These are phyloP conservation scores for Carettochelys insculpta DNA, from an alignment of 2,113 vertebrate genomes.

Conservation along the genomic window DNA sequence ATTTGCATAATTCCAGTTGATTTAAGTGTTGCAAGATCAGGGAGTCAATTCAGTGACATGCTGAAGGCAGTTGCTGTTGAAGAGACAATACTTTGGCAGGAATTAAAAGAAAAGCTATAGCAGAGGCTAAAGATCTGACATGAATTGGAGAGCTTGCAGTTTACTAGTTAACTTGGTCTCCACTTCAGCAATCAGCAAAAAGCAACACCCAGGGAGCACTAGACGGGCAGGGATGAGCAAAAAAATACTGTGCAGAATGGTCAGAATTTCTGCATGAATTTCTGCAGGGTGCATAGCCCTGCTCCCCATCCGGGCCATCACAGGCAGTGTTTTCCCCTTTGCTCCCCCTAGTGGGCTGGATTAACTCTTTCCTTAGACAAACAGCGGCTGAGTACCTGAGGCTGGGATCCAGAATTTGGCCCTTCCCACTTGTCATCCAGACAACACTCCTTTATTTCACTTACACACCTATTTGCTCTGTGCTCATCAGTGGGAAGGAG, in stretches of 20 bases:
- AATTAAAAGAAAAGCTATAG: neutral
- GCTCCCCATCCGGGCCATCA: neutral
- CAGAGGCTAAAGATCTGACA: neutral
- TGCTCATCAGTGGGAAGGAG: neutral
- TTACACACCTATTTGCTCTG: neutral
- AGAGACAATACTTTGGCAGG: neutral
- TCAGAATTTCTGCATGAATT: neutral
- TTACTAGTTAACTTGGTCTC: neutral
- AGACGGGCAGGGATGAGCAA: neutral
- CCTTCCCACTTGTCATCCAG: neutral
- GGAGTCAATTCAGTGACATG: neutral
- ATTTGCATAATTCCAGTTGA: conserved; percentile 1
- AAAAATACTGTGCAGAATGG: neutral
- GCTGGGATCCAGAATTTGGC: accelerated
- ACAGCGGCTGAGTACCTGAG: neutral
- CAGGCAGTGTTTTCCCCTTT: neutral
- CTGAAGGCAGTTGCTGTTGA: neutral
- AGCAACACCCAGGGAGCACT: neutral
- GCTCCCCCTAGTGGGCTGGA: accelerated
- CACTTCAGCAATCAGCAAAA: neutral
- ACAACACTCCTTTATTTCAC: neutral
- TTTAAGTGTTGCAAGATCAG: conserved; percentile 2
- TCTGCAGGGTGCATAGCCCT: neutral
- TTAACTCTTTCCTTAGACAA: neutral
- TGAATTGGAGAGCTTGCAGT: neutral